phyloP scores from a whole-genome alignment of 2,797 vertebrate species.

The Chanos chanos region DNA sequence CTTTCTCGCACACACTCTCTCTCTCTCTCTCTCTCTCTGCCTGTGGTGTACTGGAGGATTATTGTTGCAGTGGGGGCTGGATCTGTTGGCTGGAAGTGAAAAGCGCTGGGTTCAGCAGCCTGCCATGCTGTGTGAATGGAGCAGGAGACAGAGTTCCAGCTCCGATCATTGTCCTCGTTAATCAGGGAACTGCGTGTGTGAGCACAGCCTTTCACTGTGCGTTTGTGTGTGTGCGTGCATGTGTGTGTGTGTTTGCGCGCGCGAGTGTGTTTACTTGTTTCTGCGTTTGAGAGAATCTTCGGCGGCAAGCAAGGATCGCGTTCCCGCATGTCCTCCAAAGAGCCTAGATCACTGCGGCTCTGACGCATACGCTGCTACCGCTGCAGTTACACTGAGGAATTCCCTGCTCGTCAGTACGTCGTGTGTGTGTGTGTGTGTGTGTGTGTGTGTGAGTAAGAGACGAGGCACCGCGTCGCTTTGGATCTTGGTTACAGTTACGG shows the following conservation, averaged over 20 bases:
- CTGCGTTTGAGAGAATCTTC: neutral
- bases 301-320: neutral
- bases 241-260: neutral
- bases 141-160: constrained; percentile 5
- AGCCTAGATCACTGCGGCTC: constrained; percentile 27
- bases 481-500: too few species aligned
- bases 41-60: constrained; percentile 29
- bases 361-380: neutral
- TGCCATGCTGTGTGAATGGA: constrained; percentile 36
- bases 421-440: neutral
- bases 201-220: neutral
- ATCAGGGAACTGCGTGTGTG: constrained; percentile 8
- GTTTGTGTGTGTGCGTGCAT: neutral
- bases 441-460: neutral
- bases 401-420: neutral
- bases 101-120: constrained; percentile 49
- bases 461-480: neutral
- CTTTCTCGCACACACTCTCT: neutral
- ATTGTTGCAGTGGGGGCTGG: constrained; percentile 44
- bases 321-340: constrained; percentile 19
- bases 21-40: neutral
- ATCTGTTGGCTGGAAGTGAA: constrained; percentile 23
- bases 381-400: constrained; percentile 20
- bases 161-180: constrained; percentile 33
- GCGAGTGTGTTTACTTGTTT: neutral